These are phyloP conservation scores for Branchinecta lindahli DNA, from an alignment of 1,140 invertebrate species.

Conservation along the genomic window DNA sequence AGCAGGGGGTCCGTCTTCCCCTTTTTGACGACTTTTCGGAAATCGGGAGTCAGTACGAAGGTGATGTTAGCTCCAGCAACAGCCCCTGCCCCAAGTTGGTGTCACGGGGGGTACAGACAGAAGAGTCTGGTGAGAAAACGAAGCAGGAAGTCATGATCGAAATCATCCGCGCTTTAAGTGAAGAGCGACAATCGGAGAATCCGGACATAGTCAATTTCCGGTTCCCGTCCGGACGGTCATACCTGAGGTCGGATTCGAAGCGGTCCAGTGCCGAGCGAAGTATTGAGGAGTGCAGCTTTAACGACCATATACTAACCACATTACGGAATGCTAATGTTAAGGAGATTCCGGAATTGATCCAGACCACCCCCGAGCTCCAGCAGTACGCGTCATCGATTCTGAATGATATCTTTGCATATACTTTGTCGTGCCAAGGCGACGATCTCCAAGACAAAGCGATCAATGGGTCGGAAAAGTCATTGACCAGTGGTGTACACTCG, in stretches of 20 bases:
- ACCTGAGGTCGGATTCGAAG: conserved; percentile 19
- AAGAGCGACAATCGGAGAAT: background rate
- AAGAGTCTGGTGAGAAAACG: background rate
- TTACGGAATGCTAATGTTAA: background rate
- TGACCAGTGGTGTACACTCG: background rate
- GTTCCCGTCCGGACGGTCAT: background rate
- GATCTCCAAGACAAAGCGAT: background rate
- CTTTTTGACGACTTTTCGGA: background rate
- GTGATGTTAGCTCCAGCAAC: background rate
- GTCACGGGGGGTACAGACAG: background rate
- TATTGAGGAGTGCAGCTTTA: conserved; percentile 24
- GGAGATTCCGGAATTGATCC: background rate
- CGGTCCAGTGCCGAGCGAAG: conserved; percentile 24
- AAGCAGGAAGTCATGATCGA: conserved; percentile 6
- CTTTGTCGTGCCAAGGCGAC: background rate
- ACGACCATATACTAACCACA: conserved; percentile 20
- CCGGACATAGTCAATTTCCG: background rate
- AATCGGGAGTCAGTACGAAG: background rate
- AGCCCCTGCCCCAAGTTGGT: background rate
- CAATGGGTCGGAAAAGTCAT: background rate
- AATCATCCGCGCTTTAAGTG: background rate
- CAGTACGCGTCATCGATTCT: background rate
- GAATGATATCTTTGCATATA: conserved; percentile 5
- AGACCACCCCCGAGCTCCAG: background rate
- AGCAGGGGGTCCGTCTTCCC: background rate